Evolutionary conservation across 64 coral and sea anemone genomes (phyloP).

Genomic region (Astreopora myriophthalma): DNA sequence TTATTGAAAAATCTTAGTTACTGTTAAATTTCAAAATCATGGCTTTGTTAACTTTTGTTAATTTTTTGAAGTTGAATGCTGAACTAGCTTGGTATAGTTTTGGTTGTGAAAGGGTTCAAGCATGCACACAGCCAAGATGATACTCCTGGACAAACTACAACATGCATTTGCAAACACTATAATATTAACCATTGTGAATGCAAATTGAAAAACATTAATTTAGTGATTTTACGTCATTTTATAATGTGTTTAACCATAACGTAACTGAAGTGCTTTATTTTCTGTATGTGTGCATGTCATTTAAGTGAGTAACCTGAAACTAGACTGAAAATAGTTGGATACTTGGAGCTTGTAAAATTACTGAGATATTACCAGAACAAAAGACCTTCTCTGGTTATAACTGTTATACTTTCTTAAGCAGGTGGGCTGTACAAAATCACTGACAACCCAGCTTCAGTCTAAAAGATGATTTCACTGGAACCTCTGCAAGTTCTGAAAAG

Average conservation of each 20-base stretch:
- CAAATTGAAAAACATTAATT: neutral
- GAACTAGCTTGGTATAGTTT: neutral
- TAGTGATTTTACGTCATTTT: neutral
- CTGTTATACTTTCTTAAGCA: too few relatives aligned
- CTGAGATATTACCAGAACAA: neutral
- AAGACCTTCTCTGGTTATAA: neutral
- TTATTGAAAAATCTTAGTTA: too few relatives aligned
- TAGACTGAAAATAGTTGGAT: neutral
- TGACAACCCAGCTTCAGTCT: neutral
- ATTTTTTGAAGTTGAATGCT: neutral
- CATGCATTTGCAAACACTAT: neutral
- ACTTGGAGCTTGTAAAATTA: neutral
- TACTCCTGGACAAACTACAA: conserved; percentile 34
- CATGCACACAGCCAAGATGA: neutral
- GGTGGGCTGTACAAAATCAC: too few relatives aligned
- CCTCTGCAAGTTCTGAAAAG: neutral
- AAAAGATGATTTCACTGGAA: neutral
- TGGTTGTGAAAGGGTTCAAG: neutral
- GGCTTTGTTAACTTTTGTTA: too few relatives aligned
- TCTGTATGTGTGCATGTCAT: neutral
- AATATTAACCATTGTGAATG: neutral
- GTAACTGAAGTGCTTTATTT: neutral
- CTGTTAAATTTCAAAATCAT: too few relatives aligned
- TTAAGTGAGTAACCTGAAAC: neutral
- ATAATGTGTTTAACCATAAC: neutral